A percentile compares a stretch with the other conserved stretches of the same genome.
Evolutionary conservation across 2,797 vertebrate species (phyloP).

Genomic region (Chrysocyon brachyurus): DNA sequence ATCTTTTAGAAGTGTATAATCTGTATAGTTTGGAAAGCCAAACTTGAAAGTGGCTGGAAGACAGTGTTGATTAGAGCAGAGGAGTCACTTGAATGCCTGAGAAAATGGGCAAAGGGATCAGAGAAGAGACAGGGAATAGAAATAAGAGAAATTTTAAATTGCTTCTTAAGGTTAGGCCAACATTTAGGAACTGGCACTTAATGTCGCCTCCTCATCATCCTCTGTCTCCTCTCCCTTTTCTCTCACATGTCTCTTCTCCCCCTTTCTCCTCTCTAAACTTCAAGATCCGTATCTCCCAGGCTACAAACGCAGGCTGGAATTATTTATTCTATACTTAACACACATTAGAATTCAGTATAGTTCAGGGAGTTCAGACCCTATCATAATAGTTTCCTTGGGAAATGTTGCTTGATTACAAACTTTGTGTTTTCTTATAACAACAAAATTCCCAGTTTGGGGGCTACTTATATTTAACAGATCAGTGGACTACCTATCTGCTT

Average conservation of each 20-base stretch:
- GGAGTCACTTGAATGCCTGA: neutral
- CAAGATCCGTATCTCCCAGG: neutral
- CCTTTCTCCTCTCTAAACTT: neutral
- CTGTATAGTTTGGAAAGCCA: neutral
- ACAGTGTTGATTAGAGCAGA: neutral
- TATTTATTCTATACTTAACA: conserved; percentile 35
- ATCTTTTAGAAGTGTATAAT: neutral
- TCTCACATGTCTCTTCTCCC: neutral
- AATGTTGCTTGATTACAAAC: conserved; percentile 52
- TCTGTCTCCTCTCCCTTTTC: neutral
- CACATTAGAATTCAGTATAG: neutral
- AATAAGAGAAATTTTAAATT: neutral
- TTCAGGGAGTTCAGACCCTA: neutral
- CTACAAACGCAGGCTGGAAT: conserved; percentile 2
- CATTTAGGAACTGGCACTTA: neutral
- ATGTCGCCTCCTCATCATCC: neutral
- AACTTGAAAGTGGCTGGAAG: neutral
- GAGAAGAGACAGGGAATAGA: neutral
- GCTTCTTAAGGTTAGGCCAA: neutral
- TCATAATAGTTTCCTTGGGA: conserved; percentile 1
- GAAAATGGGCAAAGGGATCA: neutral
- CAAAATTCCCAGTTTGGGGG: neutral
- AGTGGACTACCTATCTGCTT: neutral
- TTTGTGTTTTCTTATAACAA: neutral
- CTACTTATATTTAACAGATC: neutral